phyloP scores from a whole-genome alignment of 2,797 vertebrate genomes.

The Chaunax sp. region DNA sequence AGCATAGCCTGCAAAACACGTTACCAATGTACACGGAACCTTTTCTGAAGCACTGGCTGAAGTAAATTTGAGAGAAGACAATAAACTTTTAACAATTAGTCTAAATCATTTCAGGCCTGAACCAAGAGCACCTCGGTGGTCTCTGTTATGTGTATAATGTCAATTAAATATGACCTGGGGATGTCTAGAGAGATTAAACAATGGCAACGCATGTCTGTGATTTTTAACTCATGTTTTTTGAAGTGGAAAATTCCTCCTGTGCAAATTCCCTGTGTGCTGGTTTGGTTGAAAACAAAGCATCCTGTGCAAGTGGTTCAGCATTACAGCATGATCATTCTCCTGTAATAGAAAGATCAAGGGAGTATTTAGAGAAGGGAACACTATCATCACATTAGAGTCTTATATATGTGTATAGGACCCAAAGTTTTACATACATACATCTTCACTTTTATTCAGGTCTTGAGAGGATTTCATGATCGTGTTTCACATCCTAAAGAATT shows the following conservation, averaged over 20 bases:
- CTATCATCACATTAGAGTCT: too few species aligned
- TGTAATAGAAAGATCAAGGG: too few species aligned
- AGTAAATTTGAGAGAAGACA: too few species aligned
- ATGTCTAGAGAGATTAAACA: neutral
- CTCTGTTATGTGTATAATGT: neutral
- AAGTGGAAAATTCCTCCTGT: neutral
- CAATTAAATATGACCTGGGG: neutral
- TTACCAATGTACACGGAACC: accelerated
- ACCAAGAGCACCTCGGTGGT: neutral
- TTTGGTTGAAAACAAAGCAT: constrained; percentile 5
- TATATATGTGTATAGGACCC: too few species aligned
- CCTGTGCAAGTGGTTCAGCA: too few species aligned
- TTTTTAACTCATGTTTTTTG: neutral
- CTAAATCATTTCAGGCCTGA: too few species aligned
- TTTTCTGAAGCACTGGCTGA: neutral
- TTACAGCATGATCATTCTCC: too few species aligned
- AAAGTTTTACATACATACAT: neutral
- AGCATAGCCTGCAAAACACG: neutral
- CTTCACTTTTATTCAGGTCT: neutral
- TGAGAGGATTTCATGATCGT: neutral
- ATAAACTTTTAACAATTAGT: too few species aligned
- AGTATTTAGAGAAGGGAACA: too few species aligned
- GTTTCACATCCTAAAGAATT: neutral
- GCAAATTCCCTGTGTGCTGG: neutral
- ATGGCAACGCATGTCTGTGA: neutral